Base-by-base conservation (phyloP, 2,113 vertebrate genomes). In the Sphaerodactylus townsendi region DNA sequence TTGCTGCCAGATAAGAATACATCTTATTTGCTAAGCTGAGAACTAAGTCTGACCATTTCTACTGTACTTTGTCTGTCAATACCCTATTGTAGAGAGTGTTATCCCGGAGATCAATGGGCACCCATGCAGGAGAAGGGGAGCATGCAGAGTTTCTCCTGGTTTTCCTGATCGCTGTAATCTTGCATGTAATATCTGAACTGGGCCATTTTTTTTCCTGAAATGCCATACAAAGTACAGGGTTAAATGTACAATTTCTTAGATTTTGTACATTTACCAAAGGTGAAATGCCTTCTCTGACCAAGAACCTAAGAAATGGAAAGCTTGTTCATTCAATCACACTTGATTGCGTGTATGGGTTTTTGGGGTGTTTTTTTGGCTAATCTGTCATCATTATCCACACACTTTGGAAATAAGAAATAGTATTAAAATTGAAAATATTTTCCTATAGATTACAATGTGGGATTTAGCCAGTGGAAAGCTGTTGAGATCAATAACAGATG, bases 401-500 rank as follows among this genome's bases (percentile, higher is more conserved):
- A 19, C 37, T 70, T 77, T 71, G 8, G 0, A 73, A 77, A 41
- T n/a, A 73, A 30, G 9, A 0, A 0, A 1, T 83, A 46, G 28
- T 37, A 4, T 77, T 95, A 53, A 93, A 86, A 2, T 94, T 77
- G 91, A n/a, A 90, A 90, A 79, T 91, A 81, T 82, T 81, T 74
- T 21, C 44, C 90, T 96, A 28, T 85, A 99, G 98, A 99, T 99
- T 90, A 99, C 98, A 0, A 99, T 99, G 99, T 99, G 99, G 99
- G 99, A 99, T 94, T 95, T 99, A 88, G 98, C 98, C 91, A 98
- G 97, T 91, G 99, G 98, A 84, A 99, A 99, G 91, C 97, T 99
- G 79, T 95, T 99, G 19, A 95, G 98, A 86, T 99, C 98, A 2
- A 99, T 99, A 95, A 98, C 96, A 66, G 99, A 99, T 90, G 99